These are phyloP conservation scores for Amaurobius ferox DNA, from an alignment of 2,888 invertebrate genomes.

Conservation along the genomic window DNA sequence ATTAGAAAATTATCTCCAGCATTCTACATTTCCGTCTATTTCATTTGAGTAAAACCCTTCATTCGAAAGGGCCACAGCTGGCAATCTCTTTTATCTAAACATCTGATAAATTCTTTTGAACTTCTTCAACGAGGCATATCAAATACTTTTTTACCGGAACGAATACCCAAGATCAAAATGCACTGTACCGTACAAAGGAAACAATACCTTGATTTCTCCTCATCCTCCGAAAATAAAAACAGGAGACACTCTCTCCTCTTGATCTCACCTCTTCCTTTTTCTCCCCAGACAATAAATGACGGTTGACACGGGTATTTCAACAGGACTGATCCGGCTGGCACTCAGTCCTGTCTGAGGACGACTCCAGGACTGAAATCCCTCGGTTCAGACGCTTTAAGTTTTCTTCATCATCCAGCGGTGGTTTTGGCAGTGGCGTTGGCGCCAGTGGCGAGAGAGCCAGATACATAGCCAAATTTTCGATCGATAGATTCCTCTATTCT, in stretches of 20 bases:
- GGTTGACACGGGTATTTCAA: slow-evolving; percentile 20
- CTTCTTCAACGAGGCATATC: slow-evolving; percentile 2
- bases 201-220: slow-evolving; percentile 11
- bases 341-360: slow-evolving; percentile 19
- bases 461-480: slow-evolving; percentile 35
- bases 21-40: neutral
- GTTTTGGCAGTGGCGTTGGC: slow-evolving; percentile 55
- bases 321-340: neutral
- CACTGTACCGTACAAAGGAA: slow-evolving; percentile 9
- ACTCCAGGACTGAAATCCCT: slow-evolving; percentile 38
- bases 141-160: slow-evolving; percentile 10
- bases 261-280: neutral
- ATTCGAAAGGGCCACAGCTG: neutral
- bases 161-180: neutral
- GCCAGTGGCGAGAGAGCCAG: slow-evolving; percentile 32
- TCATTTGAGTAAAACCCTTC: too few species aligned
- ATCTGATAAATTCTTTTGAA: neutral
- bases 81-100: neutral
- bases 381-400: slow-evolving; percentile 48
- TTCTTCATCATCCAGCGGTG: slow-evolving; percentile 44
- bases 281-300: neutral
- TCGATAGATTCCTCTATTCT: slow-evolving; percentile 41
- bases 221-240: slow-evolving; percentile 2
- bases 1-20: neutral
- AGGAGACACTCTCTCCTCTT: neutral